Evolutionary conservation across 2,888 invertebrate genomes (phyloP), one percentile per base, ranked within the genome.

Genomic region (Microctonus brassicae): DNA sequence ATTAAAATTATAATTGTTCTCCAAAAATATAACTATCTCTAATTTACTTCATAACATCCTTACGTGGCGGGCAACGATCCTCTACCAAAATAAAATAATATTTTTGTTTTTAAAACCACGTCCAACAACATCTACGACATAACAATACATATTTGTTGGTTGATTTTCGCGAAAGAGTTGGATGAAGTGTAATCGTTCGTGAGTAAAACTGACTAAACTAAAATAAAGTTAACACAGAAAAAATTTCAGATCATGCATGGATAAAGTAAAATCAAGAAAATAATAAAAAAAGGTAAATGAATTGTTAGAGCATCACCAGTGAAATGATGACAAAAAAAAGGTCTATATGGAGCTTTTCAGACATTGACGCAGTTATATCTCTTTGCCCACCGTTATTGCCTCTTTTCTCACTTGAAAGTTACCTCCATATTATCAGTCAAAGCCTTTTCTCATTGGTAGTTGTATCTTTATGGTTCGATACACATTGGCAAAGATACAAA

Each of bases 401-500:
- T 55, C 47, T 33, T 65, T 55, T 69, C 55, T 55, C 36, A 53
- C 26, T 47, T 17, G 7, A 11, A 72, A 67, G 39, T 67, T 70
- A 66, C 63, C 58, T 75, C 68, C 69, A 39, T 20, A 6, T 20
- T 77, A 78, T 78, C 76, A 76, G 76, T 78, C 77, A 82, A 83
- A 82, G 82, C 82, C 82, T 83, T 83, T 80, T 81, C 81, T 78
- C 80, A 78, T 80, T 79, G 80, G 80, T 82, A 82, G 81, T 83
- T 84, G 82, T 60, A 82, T 79, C 72, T 67, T 83, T 78, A 82
- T 83, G 83, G 83, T 80, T 83, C 83, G 81, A 78, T 83, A 82
- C 79, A 83, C 84, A 86, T 86, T 78, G 86, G 85, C 79, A 86
- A 86, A 86, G 86, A 86, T 84, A 86, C 83, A 81, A 81, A 81